Percentiles rank a stretch among this genome's conserved stretches.
phyloP scores from a whole-genome alignment of 1,140 invertebrate genomes.

The Holcopasites calliopsidis region DNA sequence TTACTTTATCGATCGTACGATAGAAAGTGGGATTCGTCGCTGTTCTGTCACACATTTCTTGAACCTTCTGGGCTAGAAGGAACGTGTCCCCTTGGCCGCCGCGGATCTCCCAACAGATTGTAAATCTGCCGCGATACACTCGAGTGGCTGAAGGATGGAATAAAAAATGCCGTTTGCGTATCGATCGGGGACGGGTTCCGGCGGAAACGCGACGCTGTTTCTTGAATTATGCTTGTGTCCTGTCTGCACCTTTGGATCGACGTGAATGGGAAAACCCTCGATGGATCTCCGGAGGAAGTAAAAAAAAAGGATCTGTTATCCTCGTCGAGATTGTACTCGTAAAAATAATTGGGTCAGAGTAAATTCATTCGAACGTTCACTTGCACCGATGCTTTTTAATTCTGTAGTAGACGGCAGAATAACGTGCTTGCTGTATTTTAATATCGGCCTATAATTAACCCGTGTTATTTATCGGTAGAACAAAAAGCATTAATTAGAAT shows the following conservation, averaged over 20 bases:
- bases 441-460: no score
- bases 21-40: conserved; percentile 5
- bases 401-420: no score
- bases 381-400: no score
- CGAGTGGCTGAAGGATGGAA: background rate
- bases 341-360: no score
- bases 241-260: background rate
- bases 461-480: no score
- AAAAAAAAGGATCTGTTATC: no score
- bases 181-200: background rate
- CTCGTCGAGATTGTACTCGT: no score
- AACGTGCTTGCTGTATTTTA: no score
- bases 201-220: background rate
- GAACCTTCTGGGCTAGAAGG: background rate
- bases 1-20: conserved; percentile 39
- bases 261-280: no score
- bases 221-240: background rate
- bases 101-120: conserved; percentile 20
- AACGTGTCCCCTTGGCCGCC: background rate
- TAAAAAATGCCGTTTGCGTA: background rate
- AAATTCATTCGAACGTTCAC: no score
- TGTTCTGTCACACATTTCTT: background rate
- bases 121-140: conserved; percentile 9
- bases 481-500: no score
- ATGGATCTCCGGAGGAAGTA: background rate